Conservation (phyloP, 2,113 vertebrate genomes). For the Gadus chalcogrammus region DNA sequence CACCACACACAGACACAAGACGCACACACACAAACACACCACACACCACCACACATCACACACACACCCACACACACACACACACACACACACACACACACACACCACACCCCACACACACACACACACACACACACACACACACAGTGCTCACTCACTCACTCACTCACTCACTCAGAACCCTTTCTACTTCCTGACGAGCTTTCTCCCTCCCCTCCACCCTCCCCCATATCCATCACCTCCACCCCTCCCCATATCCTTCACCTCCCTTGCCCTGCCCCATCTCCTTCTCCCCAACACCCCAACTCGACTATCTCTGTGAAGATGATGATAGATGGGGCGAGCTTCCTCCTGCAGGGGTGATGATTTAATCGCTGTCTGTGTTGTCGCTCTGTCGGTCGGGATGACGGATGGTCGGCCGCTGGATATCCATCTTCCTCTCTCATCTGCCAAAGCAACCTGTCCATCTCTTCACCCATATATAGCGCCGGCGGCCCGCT, state of each 20-base stretch:
- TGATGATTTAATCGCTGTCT: neutral
- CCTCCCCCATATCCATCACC: too few species aligned
- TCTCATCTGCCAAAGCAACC: conserved; percentile 14
- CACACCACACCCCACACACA: neutral
- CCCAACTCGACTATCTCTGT: neutral
- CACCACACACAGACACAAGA: neutral
- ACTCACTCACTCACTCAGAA: too few species aligned
- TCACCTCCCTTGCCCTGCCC: too few species aligned
- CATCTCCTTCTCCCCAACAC: neutral
- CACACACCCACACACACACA: too few species aligned
- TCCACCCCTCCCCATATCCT: too few species aligned
- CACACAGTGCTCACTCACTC: too few species aligned
- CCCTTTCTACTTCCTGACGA: too few species aligned
- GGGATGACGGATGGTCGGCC: neutral
- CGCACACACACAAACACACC: neutral
- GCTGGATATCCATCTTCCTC: neutral
- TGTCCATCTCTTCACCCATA: conserved; percentile 5
- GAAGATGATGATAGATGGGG: neutral
- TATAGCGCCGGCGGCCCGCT: conserved; percentile 3
- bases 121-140: neutral
- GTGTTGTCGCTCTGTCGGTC: neutral
- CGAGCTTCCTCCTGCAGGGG: neutral
- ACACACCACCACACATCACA: too few species aligned
- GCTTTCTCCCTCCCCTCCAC: too few species aligned
- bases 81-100: neutral